Evolutionary conservation across 2,113 vertebrate species (phyloP).

Genomic region (Centropristis striata): DNA sequence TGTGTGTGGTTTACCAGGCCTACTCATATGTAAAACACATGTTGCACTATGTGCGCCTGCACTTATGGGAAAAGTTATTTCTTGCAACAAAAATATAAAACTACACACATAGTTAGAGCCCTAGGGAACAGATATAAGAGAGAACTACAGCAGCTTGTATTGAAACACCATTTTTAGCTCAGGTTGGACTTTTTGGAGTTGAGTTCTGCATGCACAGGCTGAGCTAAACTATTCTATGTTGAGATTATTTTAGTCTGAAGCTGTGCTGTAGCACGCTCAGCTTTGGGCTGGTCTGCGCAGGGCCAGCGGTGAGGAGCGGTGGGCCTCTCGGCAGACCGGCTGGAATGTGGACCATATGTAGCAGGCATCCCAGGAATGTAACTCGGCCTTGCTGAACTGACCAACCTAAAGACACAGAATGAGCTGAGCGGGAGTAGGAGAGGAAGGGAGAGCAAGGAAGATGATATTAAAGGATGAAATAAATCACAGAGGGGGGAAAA

Average conservation of each 20-base stretch:
- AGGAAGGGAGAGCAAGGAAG: conserved; percentile 21
- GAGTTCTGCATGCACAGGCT: conserved; percentile 16
- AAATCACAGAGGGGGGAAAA: background rate
- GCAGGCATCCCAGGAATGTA: conserved; percentile 95
- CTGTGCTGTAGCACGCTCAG: conserved; percentile 82
- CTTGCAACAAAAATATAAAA: conserved; percentile 19
- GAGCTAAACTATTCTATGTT: conserved; percentile 35
- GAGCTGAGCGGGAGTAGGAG: conserved; percentile 58
- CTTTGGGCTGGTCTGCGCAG: conserved; percentile 59
- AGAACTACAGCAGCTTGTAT: conserved; percentile 1
- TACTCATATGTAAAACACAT: conserved; percentile 50
- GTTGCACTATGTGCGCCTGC: conserved; percentile 23
- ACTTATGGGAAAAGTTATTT: conserved; percentile 34
- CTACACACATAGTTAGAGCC: conserved; percentile 14
- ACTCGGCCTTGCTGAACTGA: conserved; percentile 87
- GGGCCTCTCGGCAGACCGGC: conserved; percentile 88
- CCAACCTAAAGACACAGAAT: conserved; percentile 81
- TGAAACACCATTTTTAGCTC: conserved; percentile 49
- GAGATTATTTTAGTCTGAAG: conserved; percentile 67
- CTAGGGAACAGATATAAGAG: conserved; percentile 24
- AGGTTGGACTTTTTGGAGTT: conserved; percentile 55
- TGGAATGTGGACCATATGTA: conserved; percentile 99
- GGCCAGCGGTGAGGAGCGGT: conserved; percentile 84
- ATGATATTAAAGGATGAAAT: conserved; percentile 24
- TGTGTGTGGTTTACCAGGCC: conserved; percentile 30